Percentiles rank a stretch among this genome's conserved stretches.
These are phyloP conservation scores for Heliconius himera DNA, from an alignment of 1,140 invertebrate genomes.

Conservation along the genomic window DNA sequence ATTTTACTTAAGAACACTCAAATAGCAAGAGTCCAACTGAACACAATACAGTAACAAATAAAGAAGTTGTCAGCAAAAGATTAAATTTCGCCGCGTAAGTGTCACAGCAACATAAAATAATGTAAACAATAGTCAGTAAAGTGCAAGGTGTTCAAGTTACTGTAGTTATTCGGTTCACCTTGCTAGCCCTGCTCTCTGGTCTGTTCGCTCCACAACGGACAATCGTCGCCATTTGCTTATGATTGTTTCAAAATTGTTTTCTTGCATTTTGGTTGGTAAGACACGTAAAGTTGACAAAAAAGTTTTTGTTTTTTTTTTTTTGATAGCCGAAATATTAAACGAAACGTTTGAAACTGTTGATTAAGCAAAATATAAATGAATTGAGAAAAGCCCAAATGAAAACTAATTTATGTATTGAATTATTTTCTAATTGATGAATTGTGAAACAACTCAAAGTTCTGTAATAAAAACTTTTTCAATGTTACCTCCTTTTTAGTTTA, in stretches of 20 bases:
- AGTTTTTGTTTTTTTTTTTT: slow-evolving; percentile 46
- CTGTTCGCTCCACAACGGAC: slow-evolving; percentile 49
- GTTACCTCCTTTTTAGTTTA: slow-evolving; percentile 4
- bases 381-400: neutral
- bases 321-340: slow-evolving; percentile 1
- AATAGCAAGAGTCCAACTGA: neutral
- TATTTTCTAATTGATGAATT: neutral
- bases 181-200: slow-evolving; percentile 53
- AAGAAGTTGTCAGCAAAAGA: slow-evolving; percentile 25
- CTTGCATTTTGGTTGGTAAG: slow-evolving; percentile 64
- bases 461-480: neutral
- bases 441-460: no score
- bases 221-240: slow-evolving; percentile 71
- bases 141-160: slow-evolving; percentile 37
- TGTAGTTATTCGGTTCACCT: slow-evolving; percentile 53
- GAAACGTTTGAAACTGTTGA: neutral
- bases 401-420: neutral
- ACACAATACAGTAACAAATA: neutral
- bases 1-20: neutral
- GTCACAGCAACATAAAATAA: slow-evolving; percentile 22
- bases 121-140: slow-evolving; percentile 51
- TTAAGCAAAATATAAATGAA: neutral
- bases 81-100: slow-evolving; percentile 46
- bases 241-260: slow-evolving; percentile 71
- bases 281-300: slow-evolving; percentile 41